phyloP scores from a whole-genome alignment of 2,888 invertebrate genomes.

The Thymelicus lineola region DNA sequence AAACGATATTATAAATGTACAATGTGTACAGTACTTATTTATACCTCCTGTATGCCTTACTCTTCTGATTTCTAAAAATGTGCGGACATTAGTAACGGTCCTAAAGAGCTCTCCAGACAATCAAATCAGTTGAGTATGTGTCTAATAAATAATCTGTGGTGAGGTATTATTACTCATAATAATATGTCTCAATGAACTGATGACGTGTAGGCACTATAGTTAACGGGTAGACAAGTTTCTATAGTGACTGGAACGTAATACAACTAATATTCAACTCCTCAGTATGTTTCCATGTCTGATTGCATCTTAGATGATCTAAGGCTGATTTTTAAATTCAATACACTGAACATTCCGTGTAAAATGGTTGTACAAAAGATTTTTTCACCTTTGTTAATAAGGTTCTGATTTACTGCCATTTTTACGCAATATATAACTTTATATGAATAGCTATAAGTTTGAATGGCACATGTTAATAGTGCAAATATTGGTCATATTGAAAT shows the following conservation, averaged over 20 bases:
- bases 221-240: no score
- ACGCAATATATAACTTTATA: conserved; percentile 29
- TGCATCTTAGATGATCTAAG: conserved; percentile 9
- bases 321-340: conserved; percentile 30
- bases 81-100: no score
- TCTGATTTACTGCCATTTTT: conserved; percentile 31
- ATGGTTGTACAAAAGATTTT: conserved; percentile 25
- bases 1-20: no score
- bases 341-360: conserved; percentile 27
- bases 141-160: no score
- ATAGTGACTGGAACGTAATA: background rate
- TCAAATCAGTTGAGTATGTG: no score
- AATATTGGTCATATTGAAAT: conserved; percentile 22
- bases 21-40: no score
- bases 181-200: no score
- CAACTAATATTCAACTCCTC: background rate
- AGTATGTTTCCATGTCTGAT: background rate
- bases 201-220: no score
- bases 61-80: no score
- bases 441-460: conserved; percentile 32
- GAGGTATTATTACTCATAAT: no score
- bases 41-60: no score
- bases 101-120: no score
- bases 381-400: conserved; percentile 13
- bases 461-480: conserved; percentile 27